Evolutionary conservation across 2,888 invertebrate genomes (phyloP), one percentile per base, ranked within the genome.

Genomic region (Nemapogon koenigi): DNA sequence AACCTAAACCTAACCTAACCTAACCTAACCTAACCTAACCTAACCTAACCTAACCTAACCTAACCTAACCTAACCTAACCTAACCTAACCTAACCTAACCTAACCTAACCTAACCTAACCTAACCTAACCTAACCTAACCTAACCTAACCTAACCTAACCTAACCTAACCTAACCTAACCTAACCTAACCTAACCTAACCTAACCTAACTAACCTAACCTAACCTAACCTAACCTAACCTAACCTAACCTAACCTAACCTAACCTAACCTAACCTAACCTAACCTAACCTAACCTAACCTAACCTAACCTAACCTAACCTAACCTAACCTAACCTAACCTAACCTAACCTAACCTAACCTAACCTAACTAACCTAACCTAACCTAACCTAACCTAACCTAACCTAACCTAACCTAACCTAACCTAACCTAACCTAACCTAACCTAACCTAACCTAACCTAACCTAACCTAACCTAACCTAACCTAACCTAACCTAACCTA

Each of bases 391-490:
- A 46, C 43, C 45, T 43, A 45, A 43, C 45, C 45, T 43, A 43
- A 46, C 43, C 45, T 46, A 45, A 45, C 45, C 44, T 43, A 45
- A 45, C 45, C 47, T 44, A 47, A 43, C 45, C 46, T 45, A 46
- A 45, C 46, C 45, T 45, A 46, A 46, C 46, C 46, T 45, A 46
- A 46, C 44, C 46, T 46, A 46, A 46, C 46, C 46, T 43, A 45
- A 46, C 44, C 46, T 43, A 45, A 45, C 44, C 46, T 43, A 45
- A 45, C 44, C 45, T 41, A 45, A 42, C 43, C 46, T 42, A 43
- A 43, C 41, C 43, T 46, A 46, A 46, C 46, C 47, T 48, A 48
- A 47, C 48, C 47, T 47, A 45, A 43, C 48, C 47, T 45, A 45
- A 46, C 47, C 47, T 43, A 45, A 45, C 44, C 44, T 43, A 45